Base-by-base conservation (phyloP, 1,140 invertebrate species). In the Apis florea region DNA sequence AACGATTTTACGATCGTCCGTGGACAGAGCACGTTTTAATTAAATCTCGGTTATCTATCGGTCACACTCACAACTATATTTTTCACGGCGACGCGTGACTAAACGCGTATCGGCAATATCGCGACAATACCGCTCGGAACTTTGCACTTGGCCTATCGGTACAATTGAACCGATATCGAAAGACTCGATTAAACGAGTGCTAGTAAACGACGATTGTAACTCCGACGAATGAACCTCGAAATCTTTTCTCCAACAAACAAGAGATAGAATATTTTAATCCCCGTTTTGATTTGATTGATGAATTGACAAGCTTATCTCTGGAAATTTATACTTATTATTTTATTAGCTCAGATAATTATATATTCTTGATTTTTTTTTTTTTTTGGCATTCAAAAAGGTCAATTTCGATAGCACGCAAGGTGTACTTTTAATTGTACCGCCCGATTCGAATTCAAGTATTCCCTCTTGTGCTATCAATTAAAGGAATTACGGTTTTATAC, bases 1-100 rank as follows among this genome's bases (percentile, higher is more conserved):
- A 71, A 78, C 59, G 68, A 85, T 86, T 82, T 79, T 59, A 31
- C 69, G 21, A 77, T 63, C 58, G 72, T 17, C 59, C 69, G 54
- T 58, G 47, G 26, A n/a, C n/a, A n/a, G n/a, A 68, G 74, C 82
- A 82, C 66, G 85, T 87, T 87, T 86, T 81, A 87, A 87, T 87
- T 87, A 87, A 87, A 87, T 81, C 85, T 63, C 66, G 26, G 70
- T 56, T 87, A 87, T 87, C 85, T 70, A 64, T 66, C 11, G 58
- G 21, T 59, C 49, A 24, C 71, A 67, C 61, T 79, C 66, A 40
- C 66, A 63, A 68, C 68, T 71, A 24, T 67, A 82, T 74, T n/a
- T 59, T 61, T 77, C 73, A 82, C 69, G 73, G 5, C 49, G 53
- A 56, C 24, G 19, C 64, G 56, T 66, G 70, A 56, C 61, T 68